Conservation (phyloP, 64 coral and sea anemone genomes). For the Catalaphyllia jardinei region DNA sequence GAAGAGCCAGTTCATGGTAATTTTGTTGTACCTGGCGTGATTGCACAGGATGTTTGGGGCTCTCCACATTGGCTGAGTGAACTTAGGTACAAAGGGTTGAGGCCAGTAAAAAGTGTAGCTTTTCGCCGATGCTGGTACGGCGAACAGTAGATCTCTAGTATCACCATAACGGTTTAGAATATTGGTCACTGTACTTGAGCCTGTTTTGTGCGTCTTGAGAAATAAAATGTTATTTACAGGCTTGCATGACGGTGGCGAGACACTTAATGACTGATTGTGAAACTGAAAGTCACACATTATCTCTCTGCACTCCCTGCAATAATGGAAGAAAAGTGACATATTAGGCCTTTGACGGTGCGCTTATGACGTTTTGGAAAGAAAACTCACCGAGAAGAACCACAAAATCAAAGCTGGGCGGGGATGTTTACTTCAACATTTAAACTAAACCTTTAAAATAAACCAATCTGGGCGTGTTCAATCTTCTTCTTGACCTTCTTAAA, state of each 20-base stretch:
- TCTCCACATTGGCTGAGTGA: constrained; percentile 17
- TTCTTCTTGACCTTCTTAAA: too few relatives aligned
- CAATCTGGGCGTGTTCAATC: too few relatives aligned
- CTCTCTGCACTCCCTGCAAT: neutral
- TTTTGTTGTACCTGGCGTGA: constrained; percentile 69
- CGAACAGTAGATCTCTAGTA: constrained; percentile 47
- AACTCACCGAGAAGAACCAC: too few relatives aligned
- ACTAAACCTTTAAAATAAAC: too few relatives aligned
- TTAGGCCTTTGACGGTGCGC: too few relatives aligned
- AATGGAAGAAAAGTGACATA: neutral
- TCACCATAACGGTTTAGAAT: constrained; percentile 64
- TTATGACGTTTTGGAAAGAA: too few relatives aligned
- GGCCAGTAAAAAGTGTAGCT: constrained; percentile 59
- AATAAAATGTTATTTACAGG: constrained; percentile 44
- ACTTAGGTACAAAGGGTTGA: constrained; percentile 15
- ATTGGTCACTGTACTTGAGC: constrained; percentile 63
- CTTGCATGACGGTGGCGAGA: neutral
- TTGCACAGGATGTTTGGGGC: constrained; percentile 69
- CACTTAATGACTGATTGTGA: neutral
- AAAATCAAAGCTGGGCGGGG: too few relatives aligned
- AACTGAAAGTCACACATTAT: too few relatives aligned
- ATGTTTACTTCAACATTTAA: too few relatives aligned
- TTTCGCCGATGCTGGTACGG: constrained; percentile 11
- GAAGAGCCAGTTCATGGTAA: constrained; percentile 44
- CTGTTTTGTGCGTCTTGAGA: constrained; percentile 64